These are phyloP conservation scores for Talpa occidentalis DNA, from an alignment of 2,113 vertebrate species.

Conservation along the genomic window DNA sequence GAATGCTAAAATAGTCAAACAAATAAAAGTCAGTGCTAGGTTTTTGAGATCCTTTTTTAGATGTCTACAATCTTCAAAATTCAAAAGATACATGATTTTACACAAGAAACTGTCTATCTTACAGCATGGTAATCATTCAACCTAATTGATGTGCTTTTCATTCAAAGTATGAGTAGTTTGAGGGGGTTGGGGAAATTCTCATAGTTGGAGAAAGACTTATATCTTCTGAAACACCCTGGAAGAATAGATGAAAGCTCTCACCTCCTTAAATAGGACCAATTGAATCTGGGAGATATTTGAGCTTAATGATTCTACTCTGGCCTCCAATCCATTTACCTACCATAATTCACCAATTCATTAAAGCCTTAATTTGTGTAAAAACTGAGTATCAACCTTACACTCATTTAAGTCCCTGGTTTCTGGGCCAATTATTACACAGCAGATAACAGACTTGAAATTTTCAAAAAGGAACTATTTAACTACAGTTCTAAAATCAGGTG, in stretches of 20 bases:
- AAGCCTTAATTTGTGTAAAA: slow-evolving; percentile 42
- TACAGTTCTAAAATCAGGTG: background rate
- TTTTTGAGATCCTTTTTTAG: slow-evolving; percentile 36
- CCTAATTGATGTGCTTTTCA: background rate
- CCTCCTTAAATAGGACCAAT: background rate
- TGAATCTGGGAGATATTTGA: background rate
- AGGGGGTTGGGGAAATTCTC: background rate
- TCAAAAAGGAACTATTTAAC: background rate
- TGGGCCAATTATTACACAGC: background rate
- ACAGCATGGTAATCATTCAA: background rate
- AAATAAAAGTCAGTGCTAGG: slow-evolving; percentile 30
- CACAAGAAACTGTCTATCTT: background rate
- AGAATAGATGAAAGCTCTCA: background rate
- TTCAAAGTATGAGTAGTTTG: background rate
- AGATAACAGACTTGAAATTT: slow-evolving; percentile 1
- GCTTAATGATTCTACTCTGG: background rate
- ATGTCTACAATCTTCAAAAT: slow-evolving; percentile 45
- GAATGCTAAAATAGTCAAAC: slow-evolving; percentile 66
- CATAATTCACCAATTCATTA: background rate
- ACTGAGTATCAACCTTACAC: background rate
- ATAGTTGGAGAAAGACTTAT: background rate
- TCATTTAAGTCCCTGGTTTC: background rate
- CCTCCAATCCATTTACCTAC: background rate
- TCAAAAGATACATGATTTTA: slow-evolving; percentile 54
- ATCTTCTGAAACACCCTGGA: slow-evolving; percentile 18